Evolutionary conservation across 2,797 vertebrate species (phyloP).

Genomic region (Erpetoichthys calabaricus): DNA sequence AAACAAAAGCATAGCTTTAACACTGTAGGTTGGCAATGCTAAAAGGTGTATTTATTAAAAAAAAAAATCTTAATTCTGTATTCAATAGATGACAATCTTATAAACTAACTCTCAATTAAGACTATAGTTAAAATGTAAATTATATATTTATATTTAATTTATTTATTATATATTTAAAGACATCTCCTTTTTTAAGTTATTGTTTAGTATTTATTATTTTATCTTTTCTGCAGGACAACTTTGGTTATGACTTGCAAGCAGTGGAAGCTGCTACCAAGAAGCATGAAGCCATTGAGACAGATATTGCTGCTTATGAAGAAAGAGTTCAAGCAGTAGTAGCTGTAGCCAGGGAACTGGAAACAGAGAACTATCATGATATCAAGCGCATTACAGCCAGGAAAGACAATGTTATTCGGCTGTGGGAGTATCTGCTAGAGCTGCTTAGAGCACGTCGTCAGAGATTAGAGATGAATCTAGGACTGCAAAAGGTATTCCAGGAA

Average conservation of each 20-base stretch:
- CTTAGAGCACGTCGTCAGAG: slow-evolving; percentile 72
- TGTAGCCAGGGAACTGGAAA: slow-evolving; percentile 78
- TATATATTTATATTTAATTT: too few relatives aligned
- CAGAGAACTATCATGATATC: slow-evolving; percentile 82
- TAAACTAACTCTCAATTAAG: too few relatives aligned
- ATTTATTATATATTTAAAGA: too few relatives aligned
- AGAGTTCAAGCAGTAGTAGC: slow-evolving; percentile 80
- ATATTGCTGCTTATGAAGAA: slow-evolving; percentile 84
- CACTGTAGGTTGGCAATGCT: too few relatives aligned
- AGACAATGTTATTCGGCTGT: slow-evolving; percentile 88
- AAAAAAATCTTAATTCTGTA: too few relatives aligned
- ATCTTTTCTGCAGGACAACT: slow-evolving; percentile 66
- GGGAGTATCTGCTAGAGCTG: slow-evolving; percentile 92
- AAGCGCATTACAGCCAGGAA: slow-evolving; percentile 77
- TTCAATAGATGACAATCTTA: too few relatives aligned
- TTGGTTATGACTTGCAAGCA: slow-evolving; percentile 84
- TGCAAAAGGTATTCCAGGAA: slow-evolving; percentile 95
- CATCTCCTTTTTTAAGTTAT: too few relatives aligned
- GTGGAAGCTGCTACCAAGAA: slow-evolving; percentile 89
- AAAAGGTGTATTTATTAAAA: too few relatives aligned
- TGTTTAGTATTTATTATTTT: neutral
- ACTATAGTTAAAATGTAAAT: too few relatives aligned
- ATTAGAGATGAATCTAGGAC: slow-evolving; percentile 81
- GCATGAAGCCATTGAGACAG: slow-evolving; percentile 87
- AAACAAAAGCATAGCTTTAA: too few relatives aligned